These are phyloP conservation scores for Equus quagga DNA, from an alignment of 2,113 vertebrate genomes.

Conservation along the genomic window DNA sequence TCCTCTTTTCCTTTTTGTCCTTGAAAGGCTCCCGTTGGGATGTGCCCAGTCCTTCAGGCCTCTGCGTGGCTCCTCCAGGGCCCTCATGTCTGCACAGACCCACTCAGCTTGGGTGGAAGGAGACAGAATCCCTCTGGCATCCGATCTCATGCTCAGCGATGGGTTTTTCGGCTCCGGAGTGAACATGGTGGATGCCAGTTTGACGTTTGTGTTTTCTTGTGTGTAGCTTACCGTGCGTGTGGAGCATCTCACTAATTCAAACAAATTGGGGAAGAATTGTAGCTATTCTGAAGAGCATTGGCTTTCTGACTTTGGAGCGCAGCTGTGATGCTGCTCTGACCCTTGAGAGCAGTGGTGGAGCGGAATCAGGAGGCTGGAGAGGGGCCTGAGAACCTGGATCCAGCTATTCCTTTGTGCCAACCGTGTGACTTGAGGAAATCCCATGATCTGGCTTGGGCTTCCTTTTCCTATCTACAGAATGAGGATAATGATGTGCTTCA, in stretches of 20 bases:
- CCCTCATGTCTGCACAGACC: accelerated
- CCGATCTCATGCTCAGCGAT: accelerated
- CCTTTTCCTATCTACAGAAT: background rate
- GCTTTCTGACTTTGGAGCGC: too few species aligned
- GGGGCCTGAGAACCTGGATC: too few species aligned
- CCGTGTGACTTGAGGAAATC: background rate
- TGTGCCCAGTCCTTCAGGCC: too few species aligned
- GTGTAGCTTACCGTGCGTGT: background rate
- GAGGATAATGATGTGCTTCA: background rate
- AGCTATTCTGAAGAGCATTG: background rate
- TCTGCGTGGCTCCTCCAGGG: accelerated
- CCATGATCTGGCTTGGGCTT: background rate
- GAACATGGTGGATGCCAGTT: too few species aligned
- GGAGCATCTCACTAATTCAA: background rate
- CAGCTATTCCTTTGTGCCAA: background rate
- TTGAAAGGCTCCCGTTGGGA: background rate
- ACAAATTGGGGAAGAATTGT: accelerated
- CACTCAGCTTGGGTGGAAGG: background rate
- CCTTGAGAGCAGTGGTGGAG: too few species aligned
- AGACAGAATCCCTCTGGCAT: accelerated
- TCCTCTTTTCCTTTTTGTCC: too few species aligned
- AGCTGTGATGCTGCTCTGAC: too few species aligned
- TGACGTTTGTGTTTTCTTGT: accelerated
- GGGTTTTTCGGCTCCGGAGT: background rate
- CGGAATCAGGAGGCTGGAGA: background rate